Evolutionary conservation across 2,888 invertebrate species (phyloP), one percentile per base, ranked within the genome.

Genomic region (Allophyes oxyacanthae): DNA sequence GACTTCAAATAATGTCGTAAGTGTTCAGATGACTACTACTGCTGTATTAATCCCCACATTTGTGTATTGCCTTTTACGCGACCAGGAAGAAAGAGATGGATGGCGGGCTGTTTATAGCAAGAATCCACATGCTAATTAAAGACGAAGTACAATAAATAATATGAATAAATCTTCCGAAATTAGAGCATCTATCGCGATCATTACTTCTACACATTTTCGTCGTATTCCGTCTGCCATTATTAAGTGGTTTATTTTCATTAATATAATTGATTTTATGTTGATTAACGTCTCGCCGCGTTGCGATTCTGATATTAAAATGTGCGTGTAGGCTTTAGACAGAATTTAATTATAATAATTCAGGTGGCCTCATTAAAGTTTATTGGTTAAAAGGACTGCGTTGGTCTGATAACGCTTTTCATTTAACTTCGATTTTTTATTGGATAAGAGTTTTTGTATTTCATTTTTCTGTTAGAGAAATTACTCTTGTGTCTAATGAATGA

Each of bases 211-310:
- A 32, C 13, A 32, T 42, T 28, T 51, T 51, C 40, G 34, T 57
- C 38, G 37, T 61, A 54, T 73, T 53, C 38, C 43, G 45, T 62
- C 53, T 44, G 34, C 15, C 36, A 53, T 56, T 33, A 60, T 55
- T 34, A 43, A 57, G 34, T 59, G 30, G 37, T 62, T 57, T 53
- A 57, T 66, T 59, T 71, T 64, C 45, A 70, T 64, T 70, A 64
- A 13, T 49, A 0, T 45, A 61, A 51, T 61, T 44, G 41, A 60
- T 52, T 64, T 44, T 38, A 48, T 60, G 43, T 55, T 65, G 45
- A 41, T 59, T 60, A 70, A 60, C 53, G 51, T 52, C 48, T 41
- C 64, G 51, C 56, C 15, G 28, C 20, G 20, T 38, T 48, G 26
- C 36, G 34, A 11, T 51, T 36, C 25, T 42, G 14, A 36, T 70